Conservation (phyloP, 2,888 invertebrate species). For the Chloroclysta siterata region DNA sequence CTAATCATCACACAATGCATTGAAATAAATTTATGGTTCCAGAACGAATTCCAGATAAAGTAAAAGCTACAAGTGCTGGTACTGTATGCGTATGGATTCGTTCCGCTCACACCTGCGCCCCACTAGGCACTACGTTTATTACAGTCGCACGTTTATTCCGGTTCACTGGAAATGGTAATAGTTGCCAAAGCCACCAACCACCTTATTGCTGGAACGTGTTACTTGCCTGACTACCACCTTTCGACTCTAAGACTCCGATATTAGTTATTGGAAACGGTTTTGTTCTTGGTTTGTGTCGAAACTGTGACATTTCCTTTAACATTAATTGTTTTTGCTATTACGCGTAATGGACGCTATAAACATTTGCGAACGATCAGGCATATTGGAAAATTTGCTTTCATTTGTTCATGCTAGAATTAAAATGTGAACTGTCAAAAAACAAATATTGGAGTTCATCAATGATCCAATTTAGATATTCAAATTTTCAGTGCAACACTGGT, state of each 20-base stretch:
- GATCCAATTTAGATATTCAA: slow-evolving; percentile 23
- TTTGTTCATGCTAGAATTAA: slow-evolving; percentile 17
- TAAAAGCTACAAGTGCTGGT: slow-evolving; percentile 32
- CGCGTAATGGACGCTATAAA: slow-evolving; percentile 13
- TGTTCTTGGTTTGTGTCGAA: slow-evolving; percentile 36
- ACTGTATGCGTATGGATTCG: slow-evolving; percentile 31
- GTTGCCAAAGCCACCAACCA: slow-evolving; percentile 52
- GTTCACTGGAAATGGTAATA: slow-evolving; percentile 72
- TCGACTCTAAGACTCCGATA: slow-evolving; percentile 38
- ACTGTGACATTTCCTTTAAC: slow-evolving; percentile 41
- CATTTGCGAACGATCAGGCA: slow-evolving; percentile 21
- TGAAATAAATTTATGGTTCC: slow-evolving; percentile 28
- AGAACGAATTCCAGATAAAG: slow-evolving; percentile 37
- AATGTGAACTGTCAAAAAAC: slow-evolving; percentile 18
- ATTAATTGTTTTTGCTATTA: slow-evolving; percentile 24
- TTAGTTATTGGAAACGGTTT: slow-evolving; percentile 43
- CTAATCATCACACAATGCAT: slow-evolving; percentile 1
- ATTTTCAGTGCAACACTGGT: slow-evolving; percentile 7
- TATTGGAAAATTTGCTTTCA: slow-evolving; percentile 19
- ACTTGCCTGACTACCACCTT: slow-evolving; percentile 35
- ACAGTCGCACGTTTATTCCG: slow-evolving; percentile 64
- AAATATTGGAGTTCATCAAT: slow-evolving; percentile 25
- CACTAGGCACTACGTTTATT: slow-evolving; percentile 48
- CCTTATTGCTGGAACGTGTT: slow-evolving; percentile 63
- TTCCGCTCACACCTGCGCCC: slow-evolving; percentile 45